Evolutionary conservation across 2,797 vertebrate genomes (phyloP).

Genomic region (Pangasius larnaudii): DNA sequence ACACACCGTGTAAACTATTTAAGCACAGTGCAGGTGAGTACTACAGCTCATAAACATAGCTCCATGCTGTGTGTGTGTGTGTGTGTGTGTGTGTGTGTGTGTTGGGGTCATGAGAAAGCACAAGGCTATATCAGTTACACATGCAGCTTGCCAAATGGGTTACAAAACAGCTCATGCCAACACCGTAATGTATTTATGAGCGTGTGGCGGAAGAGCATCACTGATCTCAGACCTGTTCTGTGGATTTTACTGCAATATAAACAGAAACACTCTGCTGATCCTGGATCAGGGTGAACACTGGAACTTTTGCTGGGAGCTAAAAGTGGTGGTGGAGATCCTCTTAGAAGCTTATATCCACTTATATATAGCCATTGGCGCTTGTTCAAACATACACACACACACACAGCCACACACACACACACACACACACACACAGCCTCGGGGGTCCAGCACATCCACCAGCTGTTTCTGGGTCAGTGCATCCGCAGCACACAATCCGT

Average conservation of each 20-base stretch:
- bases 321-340: not conserved
- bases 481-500: not conserved
- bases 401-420: not conserved
- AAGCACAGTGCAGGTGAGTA: not conserved
- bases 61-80: not conserved
- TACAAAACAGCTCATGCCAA: slow-evolving; percentile 38
- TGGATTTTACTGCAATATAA: not conserved
- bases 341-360: not conserved
- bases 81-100: slow-evolving; percentile 10
- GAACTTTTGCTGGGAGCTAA: not conserved
- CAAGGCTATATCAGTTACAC: slow-evolving; percentile 59
- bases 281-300: not conserved
- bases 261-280: not conserved
- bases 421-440: not conserved
- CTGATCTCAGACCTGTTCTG: not conserved
- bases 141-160: slow-evolving; percentile 66
- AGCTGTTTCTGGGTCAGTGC: slow-evolving; percentile 3
- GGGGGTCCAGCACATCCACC: not conserved
- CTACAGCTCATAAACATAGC: not conserved
- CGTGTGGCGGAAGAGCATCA: not conserved
- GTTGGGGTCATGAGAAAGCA: slow-evolving; percentile 52
- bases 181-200: not conserved
- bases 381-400: not conserved
- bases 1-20: not conserved
- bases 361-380: not conserved